Conservation (phyloP, 2,888 invertebrate species). For the Lycaena phlaeas region DNA sequence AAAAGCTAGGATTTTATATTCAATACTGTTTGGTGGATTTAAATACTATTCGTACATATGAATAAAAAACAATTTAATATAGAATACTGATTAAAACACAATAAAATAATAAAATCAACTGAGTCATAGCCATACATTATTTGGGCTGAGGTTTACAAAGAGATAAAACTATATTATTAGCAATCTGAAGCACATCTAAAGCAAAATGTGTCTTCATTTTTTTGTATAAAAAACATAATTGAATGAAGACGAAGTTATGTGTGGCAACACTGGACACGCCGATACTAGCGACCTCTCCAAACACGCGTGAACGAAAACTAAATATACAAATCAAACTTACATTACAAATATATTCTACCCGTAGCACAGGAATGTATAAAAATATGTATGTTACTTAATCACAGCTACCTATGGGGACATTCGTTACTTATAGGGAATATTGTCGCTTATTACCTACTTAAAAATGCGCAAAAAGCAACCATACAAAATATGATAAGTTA, state of each 20-base stretch:
- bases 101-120: background rate
- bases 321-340: slow-evolving; percentile 3
- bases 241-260: too few species aligned
- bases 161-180: background rate
- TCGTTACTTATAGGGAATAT: background rate
- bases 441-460: background rate
- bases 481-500: background rate
- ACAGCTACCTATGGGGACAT: slow-evolving; percentile 29
- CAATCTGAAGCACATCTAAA: background rate
- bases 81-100: background rate
- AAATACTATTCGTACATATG: too few species aligned
- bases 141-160: background rate
- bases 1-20: too few species aligned
- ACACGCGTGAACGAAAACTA: background rate
- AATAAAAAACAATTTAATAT: background rate
- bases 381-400: slow-evolving; percentile 59
- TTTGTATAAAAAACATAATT: too few species aligned
- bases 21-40: too few species aligned
- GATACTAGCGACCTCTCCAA: background rate
- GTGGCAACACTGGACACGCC: background rate
- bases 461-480: background rate
- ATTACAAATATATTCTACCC: slow-evolving; percentile 36
- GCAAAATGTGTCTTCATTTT: too few species aligned
- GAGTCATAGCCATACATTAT: slow-evolving; percentile 1
- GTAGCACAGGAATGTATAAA: slow-evolving; percentile 68